phyloP scores from a whole-genome alignment of 2,797 vertebrate genomes.

The Cryptoprocta ferox region DNA sequence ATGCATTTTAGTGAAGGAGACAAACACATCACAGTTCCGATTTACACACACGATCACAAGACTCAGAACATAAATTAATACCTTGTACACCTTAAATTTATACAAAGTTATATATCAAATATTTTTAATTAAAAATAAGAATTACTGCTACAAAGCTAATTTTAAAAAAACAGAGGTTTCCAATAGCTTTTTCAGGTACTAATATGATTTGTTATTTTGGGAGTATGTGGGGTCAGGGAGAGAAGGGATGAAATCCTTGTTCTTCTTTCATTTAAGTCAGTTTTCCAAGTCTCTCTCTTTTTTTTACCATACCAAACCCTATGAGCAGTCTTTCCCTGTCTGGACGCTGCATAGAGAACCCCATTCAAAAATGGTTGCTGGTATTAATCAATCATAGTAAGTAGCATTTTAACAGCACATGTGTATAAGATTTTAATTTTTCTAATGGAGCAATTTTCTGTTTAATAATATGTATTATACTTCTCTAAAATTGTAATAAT shows the following conservation, averaged over 20 bases:
- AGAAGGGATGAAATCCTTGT: not conserved
- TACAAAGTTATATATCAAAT: not conserved
- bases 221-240: too few species aligned
- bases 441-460: not conserved
- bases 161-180: not conserved
- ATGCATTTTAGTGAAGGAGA: not conserved
- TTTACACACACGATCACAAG: not conserved
- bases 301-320: not conserved
- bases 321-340: not conserved
- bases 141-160: not conserved
- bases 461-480: conserved; percentile 13
- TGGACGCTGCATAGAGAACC: not conserved
- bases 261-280: not conserved
- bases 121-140: not conserved
- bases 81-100: not conserved
- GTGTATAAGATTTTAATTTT: not conserved
- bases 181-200: not conserved
- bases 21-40: not conserved
- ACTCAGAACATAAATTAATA: not conserved
- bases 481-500: not conserved
- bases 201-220: not conserved
- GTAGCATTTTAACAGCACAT: not conserved
- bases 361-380: not conserved
- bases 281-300: not conserved
- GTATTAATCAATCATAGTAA: not conserved